Evolutionary conservation across 2,888 invertebrate species (phyloP).

Genomic region (Protula sp.): DNA sequence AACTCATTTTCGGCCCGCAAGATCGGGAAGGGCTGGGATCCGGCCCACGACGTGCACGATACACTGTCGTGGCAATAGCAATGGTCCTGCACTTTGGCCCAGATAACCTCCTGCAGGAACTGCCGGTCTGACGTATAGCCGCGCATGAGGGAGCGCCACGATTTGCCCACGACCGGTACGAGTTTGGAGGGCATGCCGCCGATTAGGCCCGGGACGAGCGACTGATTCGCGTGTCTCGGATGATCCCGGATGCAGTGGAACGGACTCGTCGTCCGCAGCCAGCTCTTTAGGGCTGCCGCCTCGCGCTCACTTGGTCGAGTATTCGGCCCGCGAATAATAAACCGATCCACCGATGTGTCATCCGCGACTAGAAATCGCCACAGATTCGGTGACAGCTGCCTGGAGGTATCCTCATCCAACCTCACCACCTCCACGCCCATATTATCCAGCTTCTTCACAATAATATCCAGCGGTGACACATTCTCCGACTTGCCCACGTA

Average conservation of each 20-base stretch:
- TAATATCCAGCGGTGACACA: slow-evolving; percentile 5
- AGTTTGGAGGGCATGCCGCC: slow-evolving; percentile 19
- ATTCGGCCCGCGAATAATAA: slow-evolving; percentile 20
- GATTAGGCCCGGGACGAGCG: slow-evolving; percentile 16
- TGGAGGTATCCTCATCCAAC: slow-evolving; percentile 7
- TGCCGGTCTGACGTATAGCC: slow-evolving; percentile 7
- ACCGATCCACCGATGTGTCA: slow-evolving; percentile 20
- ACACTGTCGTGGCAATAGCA: slow-evolving; percentile 26
- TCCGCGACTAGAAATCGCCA: slow-evolving; percentile 24
- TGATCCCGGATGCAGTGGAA: slow-evolving; percentile 28
- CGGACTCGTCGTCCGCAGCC: slow-evolving; percentile 12
- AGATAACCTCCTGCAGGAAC: slow-evolving; percentile 17
- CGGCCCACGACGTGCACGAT: slow-evolving; percentile 20
- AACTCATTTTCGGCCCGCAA: slow-evolving; percentile 20
- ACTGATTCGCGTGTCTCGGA: slow-evolving; percentile 12
- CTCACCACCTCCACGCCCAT: slow-evolving; percentile 23
- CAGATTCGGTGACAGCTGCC: slow-evolving; percentile 14
- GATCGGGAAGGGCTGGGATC: slow-evolving; percentile 19
- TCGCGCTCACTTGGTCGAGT: slow-evolving; percentile 24
- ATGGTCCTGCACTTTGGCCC: slow-evolving; percentile 16
- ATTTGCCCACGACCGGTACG: neutral
- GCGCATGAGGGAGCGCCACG: slow-evolving; percentile 13
- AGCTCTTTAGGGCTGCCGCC: slow-evolving; percentile 17
- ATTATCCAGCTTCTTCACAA: slow-evolving; percentile 20
- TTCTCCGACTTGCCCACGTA: neutral